Percentiles rank a stretch among this genome's conserved stretches.
Conservation (phyloP, 2,113 vertebrate genomes). For the Misgurnus mizolepis region DNA sequence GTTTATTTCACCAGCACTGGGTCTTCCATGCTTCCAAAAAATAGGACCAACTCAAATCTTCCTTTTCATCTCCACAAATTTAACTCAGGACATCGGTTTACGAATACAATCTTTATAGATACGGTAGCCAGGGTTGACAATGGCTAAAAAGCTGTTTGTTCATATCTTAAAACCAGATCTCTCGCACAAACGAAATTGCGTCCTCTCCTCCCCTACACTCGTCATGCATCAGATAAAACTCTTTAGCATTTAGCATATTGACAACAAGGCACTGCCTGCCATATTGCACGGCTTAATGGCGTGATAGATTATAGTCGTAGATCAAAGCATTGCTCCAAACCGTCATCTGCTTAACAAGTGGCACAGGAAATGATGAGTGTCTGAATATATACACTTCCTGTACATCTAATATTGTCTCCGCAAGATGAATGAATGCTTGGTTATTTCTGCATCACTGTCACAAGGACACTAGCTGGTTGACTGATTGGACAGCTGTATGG, state of each 20-base stretch:
- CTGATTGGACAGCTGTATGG: slow-evolving; percentile 25
- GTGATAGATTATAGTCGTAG: slow-evolving; percentile 27
- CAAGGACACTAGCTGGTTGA: slow-evolving; percentile 4
- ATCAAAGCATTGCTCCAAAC: slow-evolving; percentile 18
- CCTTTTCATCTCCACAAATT: neutral
- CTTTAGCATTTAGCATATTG: slow-evolving; percentile 10
- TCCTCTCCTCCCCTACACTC: slow-evolving; percentile 7
- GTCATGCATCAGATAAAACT: neutral
- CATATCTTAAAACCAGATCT: neutral
- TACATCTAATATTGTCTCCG: slow-evolving; percentile 21
- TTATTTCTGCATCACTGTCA: slow-evolving; percentile 59
- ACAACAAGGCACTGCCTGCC: slow-evolving; percentile 17
- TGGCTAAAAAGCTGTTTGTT: slow-evolving; percentile 21
- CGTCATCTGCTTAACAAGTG: neutral
- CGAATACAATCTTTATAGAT: neutral
- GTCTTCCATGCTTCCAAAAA: slow-evolving; percentile 40
- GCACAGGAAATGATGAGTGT: slow-evolving; percentile 25
- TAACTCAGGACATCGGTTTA: slow-evolving; percentile 1
- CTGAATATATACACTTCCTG: slow-evolving; percentile 28
- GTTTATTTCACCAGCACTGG: slow-evolving; percentile 31
- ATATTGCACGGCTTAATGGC: slow-evolving; percentile 2
- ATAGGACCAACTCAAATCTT: slow-evolving; percentile 5
- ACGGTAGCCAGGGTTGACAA: slow-evolving; percentile 4
- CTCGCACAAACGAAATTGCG: neutral
- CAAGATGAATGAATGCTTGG: slow-evolving; percentile 54